These are phyloP conservation scores for Eulemur mongoz DNA, from an alignment of 2,797 vertebrate genomes.

Conservation along the genomic window DNA sequence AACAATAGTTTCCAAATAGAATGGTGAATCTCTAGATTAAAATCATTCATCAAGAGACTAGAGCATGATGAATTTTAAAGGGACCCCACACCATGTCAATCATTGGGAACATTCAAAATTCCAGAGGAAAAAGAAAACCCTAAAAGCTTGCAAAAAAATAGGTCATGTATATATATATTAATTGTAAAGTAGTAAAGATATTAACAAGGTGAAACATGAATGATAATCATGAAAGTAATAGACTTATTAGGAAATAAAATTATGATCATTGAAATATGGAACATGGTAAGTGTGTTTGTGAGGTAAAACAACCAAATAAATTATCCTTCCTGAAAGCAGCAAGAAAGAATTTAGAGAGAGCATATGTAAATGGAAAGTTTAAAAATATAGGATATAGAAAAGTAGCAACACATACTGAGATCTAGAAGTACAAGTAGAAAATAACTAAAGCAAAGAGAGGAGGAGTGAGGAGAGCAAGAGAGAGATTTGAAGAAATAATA, in stretches of 20 bases:
- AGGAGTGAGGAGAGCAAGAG: neutral
- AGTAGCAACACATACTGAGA: neutral
- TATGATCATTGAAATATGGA: conserved; percentile 19
- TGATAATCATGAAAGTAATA: neutral
- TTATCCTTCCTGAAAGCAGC: neutral
- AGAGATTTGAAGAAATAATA: neutral
- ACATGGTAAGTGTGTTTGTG: neutral
- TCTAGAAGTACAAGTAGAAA: neutral
- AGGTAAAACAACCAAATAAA: neutral
- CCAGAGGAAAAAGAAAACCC: neutral
- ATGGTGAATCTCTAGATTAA: neutral
- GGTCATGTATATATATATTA: neutral
- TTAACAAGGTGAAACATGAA: conserved; percentile 15
- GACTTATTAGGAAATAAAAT: neutral
- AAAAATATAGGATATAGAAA: neutral
- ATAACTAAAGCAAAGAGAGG: neutral
- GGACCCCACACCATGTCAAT: neutral
- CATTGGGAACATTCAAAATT: neutral
- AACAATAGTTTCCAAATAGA: conserved; percentile 8
- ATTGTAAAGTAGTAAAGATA: neutral
- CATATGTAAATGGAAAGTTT: neutral
- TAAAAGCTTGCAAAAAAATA: conserved; percentile 16
- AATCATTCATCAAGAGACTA: neutral
- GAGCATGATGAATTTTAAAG: neutral
- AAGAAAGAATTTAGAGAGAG: neutral